Base-by-base conservation (phyloP, 1,140 invertebrate genomes). In the Chlorops oryzae region DNA sequence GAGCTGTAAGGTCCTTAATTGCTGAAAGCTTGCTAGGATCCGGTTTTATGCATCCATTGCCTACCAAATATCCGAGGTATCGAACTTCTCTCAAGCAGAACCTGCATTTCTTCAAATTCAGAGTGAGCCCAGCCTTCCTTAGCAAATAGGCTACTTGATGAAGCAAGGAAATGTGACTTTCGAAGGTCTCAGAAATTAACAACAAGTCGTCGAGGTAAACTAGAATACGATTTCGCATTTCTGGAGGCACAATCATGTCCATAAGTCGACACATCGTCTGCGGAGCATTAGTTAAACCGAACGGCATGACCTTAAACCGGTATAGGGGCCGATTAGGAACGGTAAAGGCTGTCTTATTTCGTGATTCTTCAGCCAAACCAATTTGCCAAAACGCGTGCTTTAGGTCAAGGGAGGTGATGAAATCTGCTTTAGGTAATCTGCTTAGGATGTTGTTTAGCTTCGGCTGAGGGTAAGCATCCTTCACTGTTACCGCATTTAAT, bases 401-500 rank as follows among this genome's bases (percentile, higher is more conserved):
- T n/a, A n/a, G n/a, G n/a, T n/a, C n/a, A n/a, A n/a, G n/a, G n/a
- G n/a, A n/a, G n/a, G n/a, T n/a, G n/a, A n/a, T n/a, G n/a, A n/a
- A n/a, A n/a, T n/a, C n/a, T n/a, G n/a, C n/a, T n/a, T n/a, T n/a
- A n/a, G n/a, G n/a, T 32, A 32, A n/a, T 32, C 27, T 32, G n/a
- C 27, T 32, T 13, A 32, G 27, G 7, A 32, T 9, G 27, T 13
- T 13, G n/a, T 32, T 32, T 9, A 32, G 7, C 7, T 32, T 7
- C 27, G 27, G 27, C 7, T 32, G n/a, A n/a, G n/a, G n/a, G n/a
- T n/a, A n/a, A n/a, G n/a, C n/a, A n/a, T n/a, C n/a, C n/a, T n/a
- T n/a, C 27, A n/a, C n/a, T 32, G 27, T 65, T 50, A 47, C 51
- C 74, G 9, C 67, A 47, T 9, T 62, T 64, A 35, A 15, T 15